Evolutionary conservation across 2,888 invertebrate species (phyloP).

Genomic region (Pristionchus arcanus): DNA sequence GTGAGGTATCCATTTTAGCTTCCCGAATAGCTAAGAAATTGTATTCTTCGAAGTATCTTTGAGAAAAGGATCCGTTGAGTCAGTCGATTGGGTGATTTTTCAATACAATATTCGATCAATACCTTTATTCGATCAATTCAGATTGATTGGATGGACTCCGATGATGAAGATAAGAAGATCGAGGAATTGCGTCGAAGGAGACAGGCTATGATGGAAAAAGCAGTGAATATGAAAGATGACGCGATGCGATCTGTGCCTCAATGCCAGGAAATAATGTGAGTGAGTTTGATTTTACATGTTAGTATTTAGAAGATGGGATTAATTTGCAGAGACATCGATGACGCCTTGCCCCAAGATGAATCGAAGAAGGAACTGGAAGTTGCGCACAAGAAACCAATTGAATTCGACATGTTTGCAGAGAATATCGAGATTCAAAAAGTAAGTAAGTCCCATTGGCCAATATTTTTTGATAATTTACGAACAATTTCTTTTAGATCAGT

Average conservation of each 20-base stretch:
- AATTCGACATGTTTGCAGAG: conserved; percentile 79
- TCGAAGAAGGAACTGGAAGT: conserved; percentile 42
- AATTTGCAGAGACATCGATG: conserved; percentile 33
- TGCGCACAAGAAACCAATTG: conserved; percentile 56
- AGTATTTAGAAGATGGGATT: too few relatives aligned
- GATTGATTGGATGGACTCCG: conserved; percentile 66
- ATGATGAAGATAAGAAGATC: conserved; percentile 72
- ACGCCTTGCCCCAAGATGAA: conserved; percentile 51
- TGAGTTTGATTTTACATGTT: not conserved
- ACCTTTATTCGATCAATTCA: not conserved
- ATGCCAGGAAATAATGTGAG: conserved; percentile 59
- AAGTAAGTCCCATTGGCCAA: not conserved
- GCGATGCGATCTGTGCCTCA: conserved; percentile 28
- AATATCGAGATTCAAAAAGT: conserved; percentile 69
- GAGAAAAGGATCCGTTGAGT: too few relatives aligned
- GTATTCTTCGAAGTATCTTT: too few relatives aligned
- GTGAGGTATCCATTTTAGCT: conserved; percentile 5
- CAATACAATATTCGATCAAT: too few relatives aligned
- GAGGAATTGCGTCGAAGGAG: conserved; percentile 68
- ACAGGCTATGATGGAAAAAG: conserved; percentile 59
- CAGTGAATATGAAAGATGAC: too few relatives aligned
- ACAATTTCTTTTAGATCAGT: not conserved
- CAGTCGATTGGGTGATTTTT: too few relatives aligned
- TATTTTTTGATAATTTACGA: not conserved
- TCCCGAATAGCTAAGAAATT: too few relatives aligned